Conservation (phyloP, 2,113 vertebrate species). For the Camelus dromedarius region DNA sequence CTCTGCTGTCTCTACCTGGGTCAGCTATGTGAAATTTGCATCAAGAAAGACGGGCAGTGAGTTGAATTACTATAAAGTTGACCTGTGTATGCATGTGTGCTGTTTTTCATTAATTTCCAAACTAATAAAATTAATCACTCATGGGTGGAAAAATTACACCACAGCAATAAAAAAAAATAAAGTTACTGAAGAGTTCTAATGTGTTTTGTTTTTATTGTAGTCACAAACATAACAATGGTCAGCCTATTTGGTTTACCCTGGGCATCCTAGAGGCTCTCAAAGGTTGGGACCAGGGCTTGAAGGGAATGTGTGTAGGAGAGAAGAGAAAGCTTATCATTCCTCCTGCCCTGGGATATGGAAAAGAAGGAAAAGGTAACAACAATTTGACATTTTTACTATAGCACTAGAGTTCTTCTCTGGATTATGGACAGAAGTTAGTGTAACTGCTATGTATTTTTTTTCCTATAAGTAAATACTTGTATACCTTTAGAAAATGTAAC, state of each 20-base stretch:
- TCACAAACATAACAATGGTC: conserved; percentile 92
- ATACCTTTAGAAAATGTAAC: conserved; percentile 41
- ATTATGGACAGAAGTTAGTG: background rate
- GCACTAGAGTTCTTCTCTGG: background rate
- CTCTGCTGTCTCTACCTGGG: background rate
- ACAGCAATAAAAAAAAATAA: background rate
- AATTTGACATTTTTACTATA: background rate
- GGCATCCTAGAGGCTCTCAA: conserved; percentile 94
- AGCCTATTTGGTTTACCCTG: conserved; percentile 97
- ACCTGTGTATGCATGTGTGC: background rate
- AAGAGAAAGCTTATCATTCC: conserved; percentile 94
- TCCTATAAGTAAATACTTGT: background rate
- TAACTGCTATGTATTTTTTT: background rate
- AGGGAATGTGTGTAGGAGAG: conserved; percentile 96
- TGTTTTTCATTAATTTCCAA: conserved; percentile 32
- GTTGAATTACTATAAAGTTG: background rate
- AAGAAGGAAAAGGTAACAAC: conserved; percentile 96
- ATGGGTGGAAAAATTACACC: background rate
- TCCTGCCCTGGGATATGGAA: conserved; percentile 95
- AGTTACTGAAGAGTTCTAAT: background rate
- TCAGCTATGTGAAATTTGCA: conserved; percentile 9
- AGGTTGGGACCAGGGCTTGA: conserved; percentile 97
- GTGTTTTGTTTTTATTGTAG: conserved; percentile 85
- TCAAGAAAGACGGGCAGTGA: background rate
- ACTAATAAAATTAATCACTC: background rate